A percentile compares a stretch with the other conserved stretches of the same genome.
Evolutionary conservation across 2,113 vertebrate genomes (phyloP).

Genomic region (Rhipidura dahli): DNA sequence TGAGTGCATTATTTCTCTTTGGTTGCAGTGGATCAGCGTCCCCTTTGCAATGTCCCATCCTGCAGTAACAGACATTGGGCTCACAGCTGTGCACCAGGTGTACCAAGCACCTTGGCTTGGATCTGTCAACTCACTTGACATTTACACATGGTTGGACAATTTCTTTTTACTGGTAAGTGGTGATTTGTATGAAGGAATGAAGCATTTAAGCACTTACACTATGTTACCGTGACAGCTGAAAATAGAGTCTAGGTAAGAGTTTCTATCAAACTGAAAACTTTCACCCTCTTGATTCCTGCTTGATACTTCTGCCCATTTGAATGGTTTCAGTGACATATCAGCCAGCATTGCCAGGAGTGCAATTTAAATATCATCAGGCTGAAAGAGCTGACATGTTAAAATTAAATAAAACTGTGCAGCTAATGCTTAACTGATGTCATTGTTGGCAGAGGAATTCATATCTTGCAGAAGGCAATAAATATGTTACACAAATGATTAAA

Average conservation of each 20-base stretch:
- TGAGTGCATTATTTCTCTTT: slow-evolving; percentile 31
- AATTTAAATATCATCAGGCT: slow-evolving; percentile 10
- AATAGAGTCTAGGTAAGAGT: neutral
- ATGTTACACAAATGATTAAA: neutral
- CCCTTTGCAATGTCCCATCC: slow-evolving; percentile 91
- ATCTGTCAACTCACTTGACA: slow-evolving; percentile 77
- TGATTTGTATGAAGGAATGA: neutral
- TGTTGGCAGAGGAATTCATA: slow-evolving; percentile 2
- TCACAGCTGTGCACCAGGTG: slow-evolving; percentile 82
- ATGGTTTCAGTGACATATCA: neutral
- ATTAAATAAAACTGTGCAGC: neutral
- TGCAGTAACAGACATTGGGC: slow-evolving; percentile 87
- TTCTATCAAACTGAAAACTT: neutral
- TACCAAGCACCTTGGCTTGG: slow-evolving; percentile 92
- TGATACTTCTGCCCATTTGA: neutral
- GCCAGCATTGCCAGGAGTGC: neutral
- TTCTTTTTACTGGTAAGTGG: slow-evolving; percentile 88
- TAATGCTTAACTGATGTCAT: slow-evolving; percentile 20
- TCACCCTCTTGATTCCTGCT: neutral
- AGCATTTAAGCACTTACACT: neutral
- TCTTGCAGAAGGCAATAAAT: neutral
- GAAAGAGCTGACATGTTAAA: slow-evolving; percentile 14
- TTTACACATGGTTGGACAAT: slow-evolving; percentile 91
- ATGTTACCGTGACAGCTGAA: neutral
- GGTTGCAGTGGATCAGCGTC: slow-evolving; percentile 91